Conservation (phyloP, 2,888 invertebrate species). For the Pteria penguin region DNA sequence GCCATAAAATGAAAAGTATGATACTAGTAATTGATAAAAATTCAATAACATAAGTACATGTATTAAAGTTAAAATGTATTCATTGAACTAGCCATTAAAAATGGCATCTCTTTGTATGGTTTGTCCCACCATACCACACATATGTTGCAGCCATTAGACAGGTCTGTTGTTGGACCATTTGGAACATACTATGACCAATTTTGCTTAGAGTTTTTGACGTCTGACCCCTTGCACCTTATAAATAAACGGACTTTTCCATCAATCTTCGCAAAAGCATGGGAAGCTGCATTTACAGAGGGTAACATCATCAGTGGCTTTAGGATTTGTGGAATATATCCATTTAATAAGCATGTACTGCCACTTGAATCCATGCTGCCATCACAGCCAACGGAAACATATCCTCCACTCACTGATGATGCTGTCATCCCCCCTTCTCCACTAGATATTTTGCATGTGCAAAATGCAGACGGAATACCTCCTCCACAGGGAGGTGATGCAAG, state of each 20-base stretch:
- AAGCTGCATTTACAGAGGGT: slow-evolving; percentile 21
- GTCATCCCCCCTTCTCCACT: background rate
- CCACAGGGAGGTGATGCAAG: background rate
- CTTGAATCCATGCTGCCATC: background rate
- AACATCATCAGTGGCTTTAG: slow-evolving; percentile 42
- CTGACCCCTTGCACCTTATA: slow-evolving; percentile 25
- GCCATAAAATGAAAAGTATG: background rate
- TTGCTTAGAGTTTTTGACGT: slow-evolving; percentile 38
- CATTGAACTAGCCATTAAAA: slow-evolving; percentile 4
- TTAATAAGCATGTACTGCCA: slow-evolving; percentile 27
- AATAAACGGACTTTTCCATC: slow-evolving; percentile 46
- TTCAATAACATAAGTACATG: background rate
- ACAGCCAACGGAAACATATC: background rate
- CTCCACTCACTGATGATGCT: background rate
- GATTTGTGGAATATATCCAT: slow-evolving; percentile 41
- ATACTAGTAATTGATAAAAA: background rate
- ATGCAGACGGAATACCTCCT: background rate
- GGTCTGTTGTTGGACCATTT: slow-evolving; percentile 42
- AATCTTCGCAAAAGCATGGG: slow-evolving; percentile 33
- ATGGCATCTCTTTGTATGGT: slow-evolving; percentile 32
- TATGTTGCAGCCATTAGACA: slow-evolving; percentile 41
- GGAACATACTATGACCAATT: slow-evolving; percentile 35
- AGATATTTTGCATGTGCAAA: too few species aligned
- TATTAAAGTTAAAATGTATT: background rate
- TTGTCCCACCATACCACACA: slow-evolving; percentile 44